Conservation (phyloP, 2,113 vertebrate species). For the Cettia cetti region DNA sequence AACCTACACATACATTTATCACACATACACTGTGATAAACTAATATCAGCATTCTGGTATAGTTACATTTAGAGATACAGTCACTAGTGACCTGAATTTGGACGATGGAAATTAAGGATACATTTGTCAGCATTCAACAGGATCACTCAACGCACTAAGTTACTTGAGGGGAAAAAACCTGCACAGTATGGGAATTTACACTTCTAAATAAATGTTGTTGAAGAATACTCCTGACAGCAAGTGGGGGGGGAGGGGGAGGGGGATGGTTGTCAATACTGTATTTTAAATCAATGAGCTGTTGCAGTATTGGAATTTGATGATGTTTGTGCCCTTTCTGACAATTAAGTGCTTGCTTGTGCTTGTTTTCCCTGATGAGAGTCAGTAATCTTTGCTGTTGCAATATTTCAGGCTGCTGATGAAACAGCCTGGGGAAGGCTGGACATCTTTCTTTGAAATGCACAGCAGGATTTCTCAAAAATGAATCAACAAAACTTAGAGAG, state of each 20-base stretch:
- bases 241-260: fast-evolving
- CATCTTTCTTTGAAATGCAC: neutral
- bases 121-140: neutral
- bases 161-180: neutral
- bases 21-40: neutral
- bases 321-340: neutral
- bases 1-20: neutral
- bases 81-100: neutral
- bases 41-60: neutral
- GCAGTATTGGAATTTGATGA: neutral
- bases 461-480: neutral
- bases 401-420: neutral
- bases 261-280: neutral
- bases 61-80: neutral
- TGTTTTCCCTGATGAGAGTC: neutral
- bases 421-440: neutral
- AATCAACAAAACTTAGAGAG: neutral
- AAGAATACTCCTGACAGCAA: neutral
- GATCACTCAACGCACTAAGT: neutral
- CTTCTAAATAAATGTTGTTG: neutral
- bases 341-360: neutral
- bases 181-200: neutral
- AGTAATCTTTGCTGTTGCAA: neutral
- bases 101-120: neutral
- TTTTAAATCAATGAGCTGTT: neutral